These are phyloP conservation scores for Colostygia pectinataria DNA, from an alignment of 2,888 invertebrate species.

Conservation along the genomic window DNA sequence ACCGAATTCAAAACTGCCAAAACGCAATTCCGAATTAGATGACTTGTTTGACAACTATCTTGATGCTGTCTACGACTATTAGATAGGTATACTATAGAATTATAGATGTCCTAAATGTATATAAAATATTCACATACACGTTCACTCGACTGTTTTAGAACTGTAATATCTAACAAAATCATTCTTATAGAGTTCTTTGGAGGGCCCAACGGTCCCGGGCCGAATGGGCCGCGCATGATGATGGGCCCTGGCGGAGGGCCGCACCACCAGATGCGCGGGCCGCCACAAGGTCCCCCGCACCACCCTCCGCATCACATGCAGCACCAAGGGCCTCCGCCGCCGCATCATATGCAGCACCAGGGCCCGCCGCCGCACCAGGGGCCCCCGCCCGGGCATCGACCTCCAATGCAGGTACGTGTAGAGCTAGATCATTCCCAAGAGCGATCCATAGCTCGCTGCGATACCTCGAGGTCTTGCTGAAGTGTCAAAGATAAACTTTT, in stretches of 20 bases:
- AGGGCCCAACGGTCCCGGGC: conserved; percentile 75
- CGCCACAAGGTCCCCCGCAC: conserved; percentile 69
- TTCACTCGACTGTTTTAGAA: too few relatives aligned
- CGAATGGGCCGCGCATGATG: conserved; percentile 69
- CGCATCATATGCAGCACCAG: conserved; percentile 70
- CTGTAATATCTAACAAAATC: not conserved
- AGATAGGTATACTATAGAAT: too few relatives aligned
- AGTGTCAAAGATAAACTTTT: too few relatives aligned
- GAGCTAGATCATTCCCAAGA: too few relatives aligned
- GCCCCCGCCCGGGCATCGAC: conserved; percentile 78
- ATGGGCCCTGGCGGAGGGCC: conserved; percentile 53
- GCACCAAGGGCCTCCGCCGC: conserved; percentile 74
- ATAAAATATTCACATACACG: too few relatives aligned
- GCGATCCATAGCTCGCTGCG: too few relatives aligned
- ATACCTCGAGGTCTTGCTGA: too few relatives aligned
- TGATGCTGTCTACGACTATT: too few relatives aligned
- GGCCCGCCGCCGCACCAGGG: conserved; percentile 83
- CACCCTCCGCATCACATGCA: conserved; percentile 71
- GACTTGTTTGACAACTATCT: too few relatives aligned
- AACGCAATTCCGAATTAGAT: too few relatives aligned
- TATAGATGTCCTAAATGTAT: too few relatives aligned
- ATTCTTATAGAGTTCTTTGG: conserved; percentile 69
- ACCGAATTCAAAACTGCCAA: too few relatives aligned
- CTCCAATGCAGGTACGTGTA: conserved; percentile 80
- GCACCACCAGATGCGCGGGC: conserved; percentile 71